A percentile compares a stretch with the other conserved stretches of the same genome.
Evolutionary conservation across 2,113 vertebrate species (phyloP).

Genomic region (Myotis yumanensis): DNA sequence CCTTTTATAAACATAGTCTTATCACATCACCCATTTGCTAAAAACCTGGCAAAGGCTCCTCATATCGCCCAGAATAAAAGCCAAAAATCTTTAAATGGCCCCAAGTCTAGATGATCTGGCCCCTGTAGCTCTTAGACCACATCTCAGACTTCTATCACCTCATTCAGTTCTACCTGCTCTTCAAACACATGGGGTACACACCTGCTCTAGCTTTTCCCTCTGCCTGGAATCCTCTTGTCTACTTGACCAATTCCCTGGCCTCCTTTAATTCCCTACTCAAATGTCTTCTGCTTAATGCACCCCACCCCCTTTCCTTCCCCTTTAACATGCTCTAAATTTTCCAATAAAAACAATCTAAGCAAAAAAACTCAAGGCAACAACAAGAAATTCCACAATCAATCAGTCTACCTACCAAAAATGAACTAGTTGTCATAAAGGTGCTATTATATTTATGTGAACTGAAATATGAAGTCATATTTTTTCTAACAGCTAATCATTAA

Average conservation of each 20-base stretch:
- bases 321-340: neutral
- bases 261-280: neutral
- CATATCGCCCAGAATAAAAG: neutral
- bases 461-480: slow-evolving; percentile 10
- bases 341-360: neutral
- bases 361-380: neutral
- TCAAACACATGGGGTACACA: neutral
- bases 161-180: neutral
- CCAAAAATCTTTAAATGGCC: neutral
- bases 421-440: neutral
- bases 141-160: neutral
- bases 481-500: neutral
- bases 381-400: neutral
- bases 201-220: neutral
- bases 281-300: neutral
- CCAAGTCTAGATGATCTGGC: no score
- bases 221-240: neutral
- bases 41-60: neutral
- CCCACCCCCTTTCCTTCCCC: neutral
- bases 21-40: neutral
- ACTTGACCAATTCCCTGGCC: neutral
- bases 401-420: neutral
- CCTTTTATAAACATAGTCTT: neutral
- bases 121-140: neutral
- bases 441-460: neutral